A percentile compares a stretch with the other conserved stretches of the same genome.
These are phyloP conservation scores for Patella depressa DNA, from an alignment of 2,888 invertebrate species.

Conservation along the genomic window DNA sequence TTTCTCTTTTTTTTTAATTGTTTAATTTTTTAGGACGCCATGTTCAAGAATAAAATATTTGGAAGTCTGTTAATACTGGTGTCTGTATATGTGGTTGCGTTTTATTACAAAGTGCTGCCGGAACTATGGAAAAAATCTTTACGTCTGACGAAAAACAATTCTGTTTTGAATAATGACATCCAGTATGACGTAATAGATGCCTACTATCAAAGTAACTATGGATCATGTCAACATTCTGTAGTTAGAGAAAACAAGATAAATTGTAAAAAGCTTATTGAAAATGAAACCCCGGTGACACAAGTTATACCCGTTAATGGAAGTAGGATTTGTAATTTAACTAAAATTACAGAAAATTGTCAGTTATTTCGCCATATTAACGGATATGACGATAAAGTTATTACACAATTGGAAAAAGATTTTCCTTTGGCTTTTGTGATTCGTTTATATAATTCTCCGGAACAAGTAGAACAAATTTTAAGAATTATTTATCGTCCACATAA, in stretches of 20 bases:
- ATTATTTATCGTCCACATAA: slow-evolving; percentile 66
- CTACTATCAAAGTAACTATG: background rate
- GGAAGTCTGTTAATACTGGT: too few species aligned
- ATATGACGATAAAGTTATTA: slow-evolving; percentile 36
- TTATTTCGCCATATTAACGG: slow-evolving; percentile 34
- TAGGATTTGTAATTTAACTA: slow-evolving; percentile 27
- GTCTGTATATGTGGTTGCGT: too few species aligned
- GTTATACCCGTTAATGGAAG: too few species aligned
- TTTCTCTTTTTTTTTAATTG: too few species aligned
- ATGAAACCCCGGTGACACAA: too few species aligned
- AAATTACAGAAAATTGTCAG: slow-evolving; percentile 21
- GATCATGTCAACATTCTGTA: background rate
- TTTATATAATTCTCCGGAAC: slow-evolving; percentile 50
- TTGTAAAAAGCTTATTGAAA: background rate
- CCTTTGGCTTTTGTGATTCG: slow-evolving; percentile 61
- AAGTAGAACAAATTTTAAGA: slow-evolving; percentile 56
- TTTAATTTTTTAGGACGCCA: too few species aligned
- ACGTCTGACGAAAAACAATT: too few species aligned
- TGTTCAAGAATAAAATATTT: too few species aligned
- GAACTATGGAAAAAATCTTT: too few species aligned
- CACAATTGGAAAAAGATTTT: slow-evolving; percentile 46
- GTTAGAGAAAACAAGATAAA: background rate
- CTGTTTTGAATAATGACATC: too few species aligned
- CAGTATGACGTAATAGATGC: too few species aligned
- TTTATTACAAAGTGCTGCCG: too few species aligned